Percentiles rank a stretch among this genome's conserved stretches.
Evolutionary conservation across 2,888 invertebrate species (phyloP).

Genomic region (Euzetes globulus): DNA sequence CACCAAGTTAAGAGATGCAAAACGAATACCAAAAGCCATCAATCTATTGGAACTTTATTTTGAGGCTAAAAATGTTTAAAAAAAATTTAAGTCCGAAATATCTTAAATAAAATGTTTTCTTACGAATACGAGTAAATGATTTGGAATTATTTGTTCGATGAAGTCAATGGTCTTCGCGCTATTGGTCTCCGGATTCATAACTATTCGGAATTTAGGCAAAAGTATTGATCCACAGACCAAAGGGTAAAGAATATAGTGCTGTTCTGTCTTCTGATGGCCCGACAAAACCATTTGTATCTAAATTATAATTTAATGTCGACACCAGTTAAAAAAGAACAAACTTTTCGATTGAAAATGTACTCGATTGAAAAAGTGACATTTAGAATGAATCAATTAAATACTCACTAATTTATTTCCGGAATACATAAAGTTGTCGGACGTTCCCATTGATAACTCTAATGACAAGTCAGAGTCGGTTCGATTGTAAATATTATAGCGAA

Average conservation of each 20-base stretch:
- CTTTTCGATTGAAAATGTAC: too few relatives aligned
- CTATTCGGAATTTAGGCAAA: constrained; percentile 23
- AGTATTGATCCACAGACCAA: constrained; percentile 21
- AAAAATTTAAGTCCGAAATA: neutral
- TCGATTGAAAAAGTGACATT: too few relatives aligned
- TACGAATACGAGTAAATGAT: neutral
- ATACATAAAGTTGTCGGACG: constrained; percentile 87
- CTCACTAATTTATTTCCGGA: constrained; percentile 80
- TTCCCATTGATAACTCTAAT: constrained; percentile 46
- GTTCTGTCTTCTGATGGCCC: neutral
- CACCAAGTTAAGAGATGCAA: neutral
- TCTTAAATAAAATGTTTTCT: neutral
- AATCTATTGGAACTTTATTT: neutral
- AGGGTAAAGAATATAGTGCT: constrained; percentile 21
- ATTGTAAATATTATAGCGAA: constrained; percentile 14
- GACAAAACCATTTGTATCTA: neutral
- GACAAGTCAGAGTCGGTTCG: constrained; percentile 19
- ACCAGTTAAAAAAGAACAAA: too few relatives aligned
- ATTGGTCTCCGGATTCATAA: neutral
- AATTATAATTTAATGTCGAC: too few relatives aligned
- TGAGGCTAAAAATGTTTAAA: neutral
- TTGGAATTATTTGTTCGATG: neutral
- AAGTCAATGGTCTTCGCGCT: neutral
- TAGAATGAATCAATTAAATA: neutral
- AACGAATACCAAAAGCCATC: neutral